Base-by-base conservation (phyloP, 2,888 invertebrate species). In the Cybosia mesomella region DNA sequence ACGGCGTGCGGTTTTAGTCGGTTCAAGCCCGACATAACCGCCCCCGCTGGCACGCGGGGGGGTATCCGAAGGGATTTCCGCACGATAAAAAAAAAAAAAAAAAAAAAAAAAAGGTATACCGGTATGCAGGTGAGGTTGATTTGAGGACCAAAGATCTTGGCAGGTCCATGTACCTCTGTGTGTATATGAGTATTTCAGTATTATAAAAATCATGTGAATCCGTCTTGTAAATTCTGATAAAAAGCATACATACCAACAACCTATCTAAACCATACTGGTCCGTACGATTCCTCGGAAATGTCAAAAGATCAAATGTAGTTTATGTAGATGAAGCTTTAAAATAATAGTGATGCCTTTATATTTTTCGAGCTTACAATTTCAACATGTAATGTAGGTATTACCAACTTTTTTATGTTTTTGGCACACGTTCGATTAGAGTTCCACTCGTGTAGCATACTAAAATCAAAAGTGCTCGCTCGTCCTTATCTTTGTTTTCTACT, bases 401-500 rank as follows among this genome's bases (percentile, higher is more conserved):
- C 54, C 18, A 63, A 22, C 53, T 54, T 68, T 57, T 63, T 61
- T 28, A 57, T 28, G 18, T 62, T 36, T 68, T 63, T 68, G 66
- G 60, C 67, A 76, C 71, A 71, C 74, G 71, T 66, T 72, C 66
- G 18, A 57, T 64, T 70, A 66, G 61, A 74, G 57, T 58, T 2
- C 57, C 8, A 60, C 79, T 70, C 72, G 75, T 61, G 72, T 58
- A 64, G 80, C 79, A 80, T 81, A 81, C 79, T 80, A 76, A 81
- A 72, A 79, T 79, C 79, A 79, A 77, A 73, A 77, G 70, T 60
- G 71, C 71, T 71, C 67, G 71, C 66, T 71, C 66, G 70, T 61
- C 74, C 81, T 77, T 81, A 81, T 80, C 81, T 79, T 66, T 57
- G 65, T 61, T 79, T 63, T 71, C 71, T 70, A 74, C 81, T 74